A percentile compares a stretch with the other conserved stretches of the same genome.
phyloP scores from a whole-genome alignment of 2,797 vertebrate genomes.

The Aratinga solstitialis region DNA sequence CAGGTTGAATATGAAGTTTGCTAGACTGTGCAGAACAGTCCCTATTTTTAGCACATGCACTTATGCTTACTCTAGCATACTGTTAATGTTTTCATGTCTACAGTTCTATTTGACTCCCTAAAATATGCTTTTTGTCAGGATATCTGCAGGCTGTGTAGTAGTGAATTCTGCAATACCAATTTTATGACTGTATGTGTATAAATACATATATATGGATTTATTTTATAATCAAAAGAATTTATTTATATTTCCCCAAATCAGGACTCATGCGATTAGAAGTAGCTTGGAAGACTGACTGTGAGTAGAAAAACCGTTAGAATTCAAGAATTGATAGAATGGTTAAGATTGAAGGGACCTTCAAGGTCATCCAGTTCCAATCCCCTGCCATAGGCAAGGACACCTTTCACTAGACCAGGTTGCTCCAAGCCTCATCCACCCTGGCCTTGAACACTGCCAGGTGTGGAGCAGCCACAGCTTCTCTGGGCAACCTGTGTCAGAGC shows the following conservation, averaged over 20 bases:
- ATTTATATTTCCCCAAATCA: neutral
- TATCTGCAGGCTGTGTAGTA: neutral
- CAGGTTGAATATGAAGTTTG: neutral
- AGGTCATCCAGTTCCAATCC: neutral
- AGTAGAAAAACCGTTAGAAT: neutral
- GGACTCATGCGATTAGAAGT: neutral
- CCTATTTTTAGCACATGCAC: neutral
- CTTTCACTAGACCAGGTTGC: neutral
- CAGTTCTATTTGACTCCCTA: neutral
- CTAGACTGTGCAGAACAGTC: neutral
- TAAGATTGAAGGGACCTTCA: neutral
- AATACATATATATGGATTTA: accelerated
- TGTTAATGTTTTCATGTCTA: neutral
- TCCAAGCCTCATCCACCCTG: neutral
- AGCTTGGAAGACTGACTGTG: neutral
- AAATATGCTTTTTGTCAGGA: neutral
- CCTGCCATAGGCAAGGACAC: neutral
- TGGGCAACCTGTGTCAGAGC: neutral
- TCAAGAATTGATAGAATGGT: neutral
- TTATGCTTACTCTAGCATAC: neutral
- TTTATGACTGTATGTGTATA: neutral
- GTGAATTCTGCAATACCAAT: neutral
- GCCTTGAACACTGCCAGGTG: neutral
- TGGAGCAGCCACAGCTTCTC: neutral
- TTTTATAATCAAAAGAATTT: neutral